Base-by-base conservation (phyloP, 2,888 invertebrate genomes). In the Lapara coniferarum region DNA sequence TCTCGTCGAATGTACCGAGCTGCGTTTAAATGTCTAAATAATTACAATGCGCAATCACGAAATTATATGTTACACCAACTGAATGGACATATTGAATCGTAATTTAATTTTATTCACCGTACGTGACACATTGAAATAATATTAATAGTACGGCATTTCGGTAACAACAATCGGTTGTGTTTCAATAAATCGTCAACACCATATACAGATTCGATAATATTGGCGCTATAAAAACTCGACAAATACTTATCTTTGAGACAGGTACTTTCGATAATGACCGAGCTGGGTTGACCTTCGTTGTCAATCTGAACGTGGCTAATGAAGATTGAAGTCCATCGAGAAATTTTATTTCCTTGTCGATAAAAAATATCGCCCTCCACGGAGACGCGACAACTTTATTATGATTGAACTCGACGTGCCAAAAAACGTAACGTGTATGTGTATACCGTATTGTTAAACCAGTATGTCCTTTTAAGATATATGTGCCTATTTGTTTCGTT, bases 291-390 rank as follows among this genome's bases (percentile, higher is more conserved):
- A 79, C 89, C 89, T 90, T 85, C 74, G 77, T 75, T 86, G 89
- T 89, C 89, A 89, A 86, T 87, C 83, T 78, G 75, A 72, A 74
- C 77, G 71, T 63, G 69, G 75, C 74, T 87, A 87, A 89, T 86
- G 85, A 88, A 84, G 85, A 87, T 85, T 85, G 78, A 87, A 80
- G 78, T 76, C 79, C 79, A 79, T 71, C 69, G 68, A 67, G 71
- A 75, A 73, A 73, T 71, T 73, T 69, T 72, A 67, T 75, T 73
- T 71, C 66, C 69, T 71, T 66, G 52, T 14, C 70, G 71, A 73
- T 55, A 55, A 73, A 74, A 73, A 72, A 69, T 57, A 71, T 69
- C 69, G 52, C 16, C 67, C 67, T 71, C 74, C 71, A 78, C 76
- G 76, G 76, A 72, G 72, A 69, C 68, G 12, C 14, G 44, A 51